Evolutionary conservation across 1,140 invertebrate species (phyloP).

Genomic region (Doryteuthis pealeii): DNA sequence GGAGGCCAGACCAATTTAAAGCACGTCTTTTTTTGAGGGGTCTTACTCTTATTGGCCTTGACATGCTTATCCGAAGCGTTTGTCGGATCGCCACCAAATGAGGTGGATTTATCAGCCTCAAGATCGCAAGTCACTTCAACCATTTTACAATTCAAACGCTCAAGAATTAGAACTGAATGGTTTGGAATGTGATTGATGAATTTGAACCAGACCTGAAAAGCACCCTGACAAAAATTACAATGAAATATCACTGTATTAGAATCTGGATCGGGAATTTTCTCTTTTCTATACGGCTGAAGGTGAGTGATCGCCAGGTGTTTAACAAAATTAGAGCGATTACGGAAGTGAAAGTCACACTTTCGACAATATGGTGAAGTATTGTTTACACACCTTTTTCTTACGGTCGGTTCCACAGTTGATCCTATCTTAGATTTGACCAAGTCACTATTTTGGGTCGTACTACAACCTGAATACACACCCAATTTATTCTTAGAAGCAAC

Average conservation of each 20-base stretch:
- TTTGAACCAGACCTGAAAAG: conserved; percentile 2
- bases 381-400: too few species aligned
- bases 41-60: background rate
- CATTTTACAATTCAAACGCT: background rate
- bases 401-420: too few species aligned
- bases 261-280: background rate
- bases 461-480: too few species aligned
- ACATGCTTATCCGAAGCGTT: too few species aligned
- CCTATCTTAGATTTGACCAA: too few species aligned
- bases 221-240: background rate
- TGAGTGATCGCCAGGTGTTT: conserved; percentile 11
- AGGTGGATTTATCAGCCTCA: background rate
- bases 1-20: background rate
- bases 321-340: background rate
- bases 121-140: background rate
- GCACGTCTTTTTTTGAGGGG: background rate
- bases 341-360: background rate
- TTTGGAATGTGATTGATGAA: conserved; percentile 13
- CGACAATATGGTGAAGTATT: background rate
- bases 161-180: background rate
- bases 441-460: too few species aligned
- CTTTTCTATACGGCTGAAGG: background rate
- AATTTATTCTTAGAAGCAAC: too few species aligned
- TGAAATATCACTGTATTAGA: background rate
- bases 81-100: background rate